Evolutionary conservation across 1,140 invertebrate species (phyloP).

Genomic region (Drosophila pseudoobscura): DNA sequence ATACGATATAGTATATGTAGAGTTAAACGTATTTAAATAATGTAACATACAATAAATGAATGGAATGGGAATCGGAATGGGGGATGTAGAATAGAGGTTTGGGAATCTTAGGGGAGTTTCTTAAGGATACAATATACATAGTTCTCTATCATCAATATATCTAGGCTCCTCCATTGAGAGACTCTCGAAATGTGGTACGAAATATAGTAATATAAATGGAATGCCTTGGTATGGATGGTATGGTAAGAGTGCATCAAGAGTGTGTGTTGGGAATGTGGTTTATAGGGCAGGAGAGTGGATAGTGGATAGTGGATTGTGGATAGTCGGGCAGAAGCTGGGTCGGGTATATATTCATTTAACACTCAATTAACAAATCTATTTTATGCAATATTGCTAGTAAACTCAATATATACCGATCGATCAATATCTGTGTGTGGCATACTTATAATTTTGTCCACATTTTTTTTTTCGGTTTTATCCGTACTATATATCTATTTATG

Average conservation of each 20-base stretch:
- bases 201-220: conserved; percentile 3
- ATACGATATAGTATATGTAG: conserved; percentile 53
- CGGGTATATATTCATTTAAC: conserved; percentile 59
- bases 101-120: conserved; percentile 13
- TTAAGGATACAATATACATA: conserved; percentile 63
- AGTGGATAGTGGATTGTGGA: conserved; percentile 4
- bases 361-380: conserved; percentile 79
- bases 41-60: conserved; percentile 69
- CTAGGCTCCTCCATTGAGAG: conserved; percentile 42
- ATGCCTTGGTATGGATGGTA: not conserved
- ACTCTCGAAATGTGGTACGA: conserved; percentile 20
- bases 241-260: not conserved
- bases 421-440: conserved; percentile 34
- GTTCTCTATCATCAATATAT: conserved; percentile 42
- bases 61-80: not conserved
- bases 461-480: conserved; percentile 14
- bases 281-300: conserved; percentile 1
- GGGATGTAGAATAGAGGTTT: no score
- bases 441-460: conserved; percentile 19
- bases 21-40: conserved; percentile 66
- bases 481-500: conserved; percentile 32
- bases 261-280: not conserved
- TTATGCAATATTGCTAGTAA: conserved; percentile 69
- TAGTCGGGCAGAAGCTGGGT: not conserved
- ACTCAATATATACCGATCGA: conserved; percentile 41